Conservation (phyloP, 2,888 invertebrate genomes). For the Biston stratarius region DNA sequence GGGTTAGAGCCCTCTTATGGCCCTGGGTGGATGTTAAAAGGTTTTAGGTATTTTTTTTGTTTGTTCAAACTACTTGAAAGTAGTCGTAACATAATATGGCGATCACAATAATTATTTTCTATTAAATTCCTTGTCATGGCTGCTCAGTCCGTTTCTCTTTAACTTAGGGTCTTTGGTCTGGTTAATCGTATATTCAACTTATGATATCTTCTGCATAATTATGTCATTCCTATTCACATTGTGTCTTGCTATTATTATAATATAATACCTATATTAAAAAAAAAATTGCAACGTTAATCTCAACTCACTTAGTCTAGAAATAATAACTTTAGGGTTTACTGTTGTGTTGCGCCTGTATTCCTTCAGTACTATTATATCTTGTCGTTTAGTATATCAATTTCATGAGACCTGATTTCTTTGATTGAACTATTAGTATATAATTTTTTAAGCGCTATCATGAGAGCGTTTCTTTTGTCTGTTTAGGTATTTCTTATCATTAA, state of each 20-base stretch:
- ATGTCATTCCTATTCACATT: background rate
- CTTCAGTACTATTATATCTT: background rate
- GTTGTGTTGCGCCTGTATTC: background rate
- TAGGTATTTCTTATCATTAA: too few species aligned
- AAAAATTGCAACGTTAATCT: slow-evolving; percentile 1
- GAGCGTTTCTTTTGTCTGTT: too few species aligned
- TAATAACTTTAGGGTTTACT: background rate
- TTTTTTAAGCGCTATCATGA: too few species aligned
- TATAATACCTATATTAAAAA: background rate
- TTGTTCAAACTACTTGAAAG: too few species aligned
- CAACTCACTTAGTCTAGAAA: slow-evolving; percentile 3
- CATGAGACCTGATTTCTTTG: background rate
- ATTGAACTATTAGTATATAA: too few species aligned
- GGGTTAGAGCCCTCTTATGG: too few species aligned
- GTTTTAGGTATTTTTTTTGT: too few species aligned
- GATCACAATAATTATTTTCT: too few species aligned
- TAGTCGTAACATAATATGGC: too few species aligned
- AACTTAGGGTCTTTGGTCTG: background rate
- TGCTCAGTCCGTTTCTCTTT: background rate
- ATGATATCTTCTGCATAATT: too few species aligned
- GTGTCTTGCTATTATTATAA: background rate
- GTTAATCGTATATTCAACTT: slow-evolving; percentile 6
- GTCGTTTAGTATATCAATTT: background rate
- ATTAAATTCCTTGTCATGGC: too few species aligned
- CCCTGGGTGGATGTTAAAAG: too few species aligned